These are phyloP conservation scores for Harpagoxenus sublaevis DNA, from an alignment of 2,888 invertebrate genomes.

Conservation along the genomic window DNA sequence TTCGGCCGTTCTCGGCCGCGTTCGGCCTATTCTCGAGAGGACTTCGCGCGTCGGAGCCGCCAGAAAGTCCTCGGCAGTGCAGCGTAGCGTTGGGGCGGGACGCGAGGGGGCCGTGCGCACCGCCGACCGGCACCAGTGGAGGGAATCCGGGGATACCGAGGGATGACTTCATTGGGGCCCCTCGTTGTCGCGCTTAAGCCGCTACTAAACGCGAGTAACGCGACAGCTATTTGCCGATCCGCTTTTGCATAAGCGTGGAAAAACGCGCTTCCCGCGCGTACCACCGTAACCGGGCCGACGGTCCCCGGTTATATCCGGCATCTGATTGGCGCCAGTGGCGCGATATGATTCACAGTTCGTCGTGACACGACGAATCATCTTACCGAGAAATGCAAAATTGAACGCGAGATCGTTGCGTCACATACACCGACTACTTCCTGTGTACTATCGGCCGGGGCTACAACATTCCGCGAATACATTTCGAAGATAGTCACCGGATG, in stretches of 20 bases:
- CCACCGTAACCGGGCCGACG: neutral
- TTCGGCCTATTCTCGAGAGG: conserved; percentile 71
- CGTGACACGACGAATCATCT: conserved; percentile 69
- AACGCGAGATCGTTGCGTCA: conserved; percentile 68
- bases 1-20: conserved; percentile 66
- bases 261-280: neutral
- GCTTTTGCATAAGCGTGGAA: conserved; percentile 6
- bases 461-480: conserved; percentile 53
- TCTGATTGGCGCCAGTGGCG: conserved; percentile 67
- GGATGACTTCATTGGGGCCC: conserved; percentile 72
- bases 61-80: conserved; percentile 57
- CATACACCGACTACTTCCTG: conserved; percentile 49
- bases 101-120: conserved; percentile 19
- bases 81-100: conserved; percentile 27
- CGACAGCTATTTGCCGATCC: conserved; percentile 37
- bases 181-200: conserved; percentile 51
- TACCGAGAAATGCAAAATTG: conserved; percentile 74
- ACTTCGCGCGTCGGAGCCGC: conserved; percentile 38
- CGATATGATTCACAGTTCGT: conserved; percentile 63
- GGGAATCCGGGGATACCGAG: conserved; percentile 28
- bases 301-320: conserved; percentile 19
- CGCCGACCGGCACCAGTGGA: conserved; percentile 52
- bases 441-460: conserved; percentile 25
- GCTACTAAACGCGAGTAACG: conserved; percentile 19
- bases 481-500: neutral